Percentiles rank a stretch among this genome's conserved stretches.
Evolutionary conservation across 2,888 invertebrate genomes (phyloP).

Genomic region (Epicampocera succincta): DNA sequence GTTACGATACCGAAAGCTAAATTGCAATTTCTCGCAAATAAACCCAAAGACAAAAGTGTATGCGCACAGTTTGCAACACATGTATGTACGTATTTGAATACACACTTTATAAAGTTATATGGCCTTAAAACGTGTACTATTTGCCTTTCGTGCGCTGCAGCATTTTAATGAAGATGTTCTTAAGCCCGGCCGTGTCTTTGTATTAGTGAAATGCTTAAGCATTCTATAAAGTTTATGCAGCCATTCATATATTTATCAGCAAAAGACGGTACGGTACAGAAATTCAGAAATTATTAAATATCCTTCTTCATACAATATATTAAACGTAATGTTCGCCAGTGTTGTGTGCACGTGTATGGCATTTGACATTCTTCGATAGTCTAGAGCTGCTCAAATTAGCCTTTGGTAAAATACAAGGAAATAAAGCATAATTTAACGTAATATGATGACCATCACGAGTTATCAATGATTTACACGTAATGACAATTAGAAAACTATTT

Average conservation of each 20-base stretch:
- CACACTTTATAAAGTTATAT: slow-evolving; percentile 21
- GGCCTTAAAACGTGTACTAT: slow-evolving; percentile 36
- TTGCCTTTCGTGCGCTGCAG: slow-evolving; percentile 17
- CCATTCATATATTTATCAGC: slow-evolving; percentile 13
- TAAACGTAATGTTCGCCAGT: neutral
- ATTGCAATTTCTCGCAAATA: slow-evolving; percentile 40
- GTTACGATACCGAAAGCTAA: slow-evolving; percentile 43
- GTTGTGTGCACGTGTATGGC: neutral
- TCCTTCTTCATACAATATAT: slow-evolving; percentile 1
- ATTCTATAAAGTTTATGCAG: neutral
- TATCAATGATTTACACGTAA: slow-evolving; percentile 66
- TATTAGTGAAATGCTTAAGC: neutral
- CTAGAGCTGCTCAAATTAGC: slow-evolving; percentile 36
- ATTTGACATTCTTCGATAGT: slow-evolving; percentile 46
- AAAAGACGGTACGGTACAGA: neutral
- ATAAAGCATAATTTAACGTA: slow-evolving; percentile 66
- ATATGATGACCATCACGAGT: slow-evolving; percentile 61
- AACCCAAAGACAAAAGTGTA: slow-evolving; percentile 35
- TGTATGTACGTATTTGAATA: slow-evolving; percentile 62
- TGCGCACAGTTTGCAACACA: slow-evolving; percentile 52
- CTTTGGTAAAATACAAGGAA: slow-evolving; percentile 43
- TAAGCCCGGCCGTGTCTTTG: slow-evolving; percentile 12
- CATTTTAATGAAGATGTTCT: slow-evolving; percentile 49
- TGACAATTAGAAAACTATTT: slow-evolving; percentile 62
- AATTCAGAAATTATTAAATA: slow-evolving; percentile 39